Evolutionary conservation across 2,797 vertebrate genomes (phyloP).

Genomic region (Apogon talboti): DNA sequence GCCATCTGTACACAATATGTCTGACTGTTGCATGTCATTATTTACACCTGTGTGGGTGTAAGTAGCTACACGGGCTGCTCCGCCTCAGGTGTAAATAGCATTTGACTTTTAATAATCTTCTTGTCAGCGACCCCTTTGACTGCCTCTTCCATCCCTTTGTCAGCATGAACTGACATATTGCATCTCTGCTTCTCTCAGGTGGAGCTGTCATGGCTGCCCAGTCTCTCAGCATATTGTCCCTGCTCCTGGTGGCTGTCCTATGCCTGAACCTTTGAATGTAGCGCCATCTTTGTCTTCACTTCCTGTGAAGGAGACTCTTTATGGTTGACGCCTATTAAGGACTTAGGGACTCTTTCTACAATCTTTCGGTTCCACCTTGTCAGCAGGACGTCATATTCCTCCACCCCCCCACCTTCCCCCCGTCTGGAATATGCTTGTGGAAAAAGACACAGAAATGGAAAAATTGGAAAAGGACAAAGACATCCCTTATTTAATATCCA

Average conservation of each 20-base stretch:
- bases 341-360: conserved; percentile 83
- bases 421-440: conserved; percentile 72
- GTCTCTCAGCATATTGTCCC: conserved; percentile 80
- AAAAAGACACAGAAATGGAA: conserved; percentile 59
- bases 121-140: conserved; percentile 19
- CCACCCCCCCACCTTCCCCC: conserved; percentile 61
- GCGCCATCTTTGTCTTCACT: conserved; percentile 81
- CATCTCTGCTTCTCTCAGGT: conserved; percentile 79
- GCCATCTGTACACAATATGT: no score
- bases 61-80: no score
- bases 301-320: conserved; percentile 82
- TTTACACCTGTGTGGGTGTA: no score
- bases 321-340: conserved; percentile 80
- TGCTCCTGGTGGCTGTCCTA: conserved; percentile 84
- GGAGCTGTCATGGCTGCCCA: conserved; percentile 63
- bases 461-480: conserved; percentile 85
- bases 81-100: neutral
- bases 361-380: conserved; percentile 70
- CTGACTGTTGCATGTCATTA: no score
- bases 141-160: neutral
- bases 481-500: conserved; percentile 87
- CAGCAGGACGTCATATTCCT: conserved; percentile 67
- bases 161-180: neutral
- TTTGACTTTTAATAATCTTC: neutral
- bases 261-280: conserved; percentile 94